Conservation (phyloP, 2,797 vertebrate genomes). For the Ctenopoma kingsleyae region DNA sequence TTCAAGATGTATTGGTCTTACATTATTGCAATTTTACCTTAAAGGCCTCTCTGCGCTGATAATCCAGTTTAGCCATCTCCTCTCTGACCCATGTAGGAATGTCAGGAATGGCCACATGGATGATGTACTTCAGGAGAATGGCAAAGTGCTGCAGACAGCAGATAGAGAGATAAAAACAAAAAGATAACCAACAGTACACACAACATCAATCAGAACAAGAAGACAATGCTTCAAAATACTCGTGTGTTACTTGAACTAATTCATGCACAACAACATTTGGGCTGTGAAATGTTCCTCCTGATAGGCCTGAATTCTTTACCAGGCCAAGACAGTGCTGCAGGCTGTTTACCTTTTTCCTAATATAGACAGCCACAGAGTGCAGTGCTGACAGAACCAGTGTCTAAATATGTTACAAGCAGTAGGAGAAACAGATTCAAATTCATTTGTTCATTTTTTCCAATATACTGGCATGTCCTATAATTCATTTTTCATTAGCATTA, state of each 20-base stretch:
- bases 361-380: constrained; percentile 48
- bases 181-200: not conserved
- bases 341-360: constrained; percentile 64
- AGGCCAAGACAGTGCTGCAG: constrained; percentile 68
- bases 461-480: not conserved
- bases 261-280: constrained; percentile 41
- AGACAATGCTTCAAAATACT: not conserved
- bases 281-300: constrained; percentile 46
- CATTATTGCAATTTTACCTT: constrained; percentile 84
- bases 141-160: constrained; percentile 91
- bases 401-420: constrained; percentile 40
- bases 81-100: constrained; percentile 95
- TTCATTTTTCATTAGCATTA: too few species aligned
- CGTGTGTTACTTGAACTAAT: constrained; percentile 29
- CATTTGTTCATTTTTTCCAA: not conserved
- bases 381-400: constrained; percentile 25
- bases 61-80: constrained; percentile 96
- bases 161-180: not conserved
- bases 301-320: constrained; percentile 61
- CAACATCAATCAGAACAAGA: not conserved
- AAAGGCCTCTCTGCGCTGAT: constrained; percentile 95
- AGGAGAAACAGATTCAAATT: constrained; percentile 15
- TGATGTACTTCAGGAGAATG: constrained; percentile 94
- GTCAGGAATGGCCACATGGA: constrained; percentile 95
- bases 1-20: not conserved